Evolutionary conservation across 2,113 vertebrate species (phyloP), one percentile per base, ranked within the genome.

Genomic region (Axis porcinus): DNA sequence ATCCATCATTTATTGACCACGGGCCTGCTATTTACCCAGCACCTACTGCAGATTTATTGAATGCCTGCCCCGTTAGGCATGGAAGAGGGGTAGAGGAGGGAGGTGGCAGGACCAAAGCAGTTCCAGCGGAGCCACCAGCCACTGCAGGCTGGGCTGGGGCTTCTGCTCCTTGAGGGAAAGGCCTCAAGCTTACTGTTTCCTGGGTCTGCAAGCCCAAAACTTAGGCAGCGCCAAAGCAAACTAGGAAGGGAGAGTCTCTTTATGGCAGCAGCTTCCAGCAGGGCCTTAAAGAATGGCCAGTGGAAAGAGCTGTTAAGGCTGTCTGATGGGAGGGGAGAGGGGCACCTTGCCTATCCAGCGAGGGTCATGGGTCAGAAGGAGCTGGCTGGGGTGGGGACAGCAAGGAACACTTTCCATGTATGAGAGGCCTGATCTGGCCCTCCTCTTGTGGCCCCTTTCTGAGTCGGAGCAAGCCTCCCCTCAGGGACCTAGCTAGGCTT

Each of bases 201-300:
- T 58, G 33, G 16, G 67, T 96, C 55, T 7, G 14, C 33, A 70
- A 36, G 25, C 78, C 86, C 52, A 17, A 93, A 92, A 64, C 57
- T 89, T 95, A n/a, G 82, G 57, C 8, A 1, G 45, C 92, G 64
- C 94, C 95, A 97, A 97, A 95, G 74, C 78, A 93, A 96, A 97
- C 92, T 96, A 97, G 94, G 89, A 97, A 98, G 89, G 60, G 84
- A 96, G 81, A 94, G 55, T 96, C 52, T 97, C 90, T 94, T 91
- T 74, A 91, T 89, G 94, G 94, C 43, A 12, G 62, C 14, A 15
- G 89, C 45, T 98, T 96, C 97, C 92, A 96, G 79, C 67, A 96
- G 96, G 78, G 94, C 62, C 57, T 92, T 89, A 92, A 93, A 97
- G 95, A 98, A 96, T 92, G 52, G 79, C 89, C n/a, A 36, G 64